Conservation (phyloP, 2,113 vertebrate species). For the Myrmophylax atrothorax region DNA sequence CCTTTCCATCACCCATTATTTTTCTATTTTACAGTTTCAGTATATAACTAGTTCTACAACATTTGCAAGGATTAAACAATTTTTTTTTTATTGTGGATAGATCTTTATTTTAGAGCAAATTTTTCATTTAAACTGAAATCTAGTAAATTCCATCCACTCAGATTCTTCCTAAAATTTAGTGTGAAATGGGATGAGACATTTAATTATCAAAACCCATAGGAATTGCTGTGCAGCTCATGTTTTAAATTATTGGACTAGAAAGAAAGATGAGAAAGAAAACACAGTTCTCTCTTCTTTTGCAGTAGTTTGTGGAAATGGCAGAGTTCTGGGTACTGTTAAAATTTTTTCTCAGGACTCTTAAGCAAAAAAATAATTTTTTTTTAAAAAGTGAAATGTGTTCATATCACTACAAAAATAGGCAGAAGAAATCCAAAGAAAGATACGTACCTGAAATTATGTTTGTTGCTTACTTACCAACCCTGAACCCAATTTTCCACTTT, state of each 20-base stretch:
- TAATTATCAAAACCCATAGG: not conserved
- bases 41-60: not conserved
- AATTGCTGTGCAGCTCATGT: not conserved
- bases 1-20: constrained; percentile 41
- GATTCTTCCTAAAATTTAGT: not conserved
- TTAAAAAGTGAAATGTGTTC: not conserved
- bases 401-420: not conserved
- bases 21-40: not conserved
- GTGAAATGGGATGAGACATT: not conserved
- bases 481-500: not conserved
- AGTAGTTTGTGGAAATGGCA: not conserved
- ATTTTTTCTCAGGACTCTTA: not conserved
- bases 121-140: not conserved
- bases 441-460: not conserved
- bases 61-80: not conserved
- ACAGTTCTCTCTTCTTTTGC: not conserved
- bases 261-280: not conserved
- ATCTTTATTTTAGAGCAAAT: not conserved
- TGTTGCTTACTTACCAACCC: not conserved
- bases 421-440: not conserved
- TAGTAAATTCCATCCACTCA: not conserved
- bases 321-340: not conserved
- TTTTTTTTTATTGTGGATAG: not conserved
- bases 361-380: not conserved
- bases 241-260: not conserved